Percentiles rank a stretch among this genome's conserved stretches.
phyloP scores from a whole-genome alignment of 2,797 vertebrate genomes.

The Sebastes kiyomatsui region DNA sequence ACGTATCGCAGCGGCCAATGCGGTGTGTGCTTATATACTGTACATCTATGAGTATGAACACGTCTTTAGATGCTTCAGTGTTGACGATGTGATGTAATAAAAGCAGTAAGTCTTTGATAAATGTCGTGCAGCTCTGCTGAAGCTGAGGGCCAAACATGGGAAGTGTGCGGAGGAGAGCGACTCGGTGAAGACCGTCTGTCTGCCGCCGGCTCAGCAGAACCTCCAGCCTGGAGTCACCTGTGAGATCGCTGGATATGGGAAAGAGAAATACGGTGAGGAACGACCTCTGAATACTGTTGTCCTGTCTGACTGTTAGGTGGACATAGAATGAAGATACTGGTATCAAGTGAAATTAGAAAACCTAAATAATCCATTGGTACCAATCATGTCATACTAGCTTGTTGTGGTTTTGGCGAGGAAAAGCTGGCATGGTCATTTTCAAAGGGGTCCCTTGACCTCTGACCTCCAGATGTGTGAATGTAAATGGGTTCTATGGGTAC shows the following conservation, averaged over 20 bases:
- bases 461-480: no score
- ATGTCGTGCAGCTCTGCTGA: conserved; percentile 85
- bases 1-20: no score
- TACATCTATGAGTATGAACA: conserved; percentile 70
- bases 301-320: background rate
- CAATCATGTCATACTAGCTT: no score
- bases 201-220: conserved; percentile 76
- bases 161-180: conserved; percentile 79
- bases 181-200: conserved; percentile 85
- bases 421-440: no score
- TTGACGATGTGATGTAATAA: background rate
- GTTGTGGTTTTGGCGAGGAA: no score
- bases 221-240: conserved; percentile 75
- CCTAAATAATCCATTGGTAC: no score
- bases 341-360: rapidly evolving
- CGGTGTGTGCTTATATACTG: no score
- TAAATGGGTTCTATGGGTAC: no score
- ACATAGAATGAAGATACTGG: background rate
- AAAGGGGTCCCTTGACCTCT: no score
- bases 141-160: conserved; percentile 77
- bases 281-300: background rate
- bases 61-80: background rate
- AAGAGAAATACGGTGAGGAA: conserved; percentile 82
- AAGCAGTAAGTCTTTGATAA: background rate
- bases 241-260: conserved; percentile 91